Conservation (phyloP, 2,888 invertebrate species). For the Callyntrura sp. region DNA sequence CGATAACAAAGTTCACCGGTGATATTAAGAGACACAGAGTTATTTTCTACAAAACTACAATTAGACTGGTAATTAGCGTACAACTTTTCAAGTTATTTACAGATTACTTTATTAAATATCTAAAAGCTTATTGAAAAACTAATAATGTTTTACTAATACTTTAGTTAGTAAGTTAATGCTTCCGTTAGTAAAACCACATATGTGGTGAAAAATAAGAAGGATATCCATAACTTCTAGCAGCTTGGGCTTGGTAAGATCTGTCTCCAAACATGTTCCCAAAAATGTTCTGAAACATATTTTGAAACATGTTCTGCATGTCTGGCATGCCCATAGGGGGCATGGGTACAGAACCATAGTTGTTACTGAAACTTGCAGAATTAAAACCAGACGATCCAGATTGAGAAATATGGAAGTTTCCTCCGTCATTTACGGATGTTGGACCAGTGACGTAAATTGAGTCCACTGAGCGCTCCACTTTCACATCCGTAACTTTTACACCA, state of each 20-base stretch:
- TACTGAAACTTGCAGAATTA: neutral
- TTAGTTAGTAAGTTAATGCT: too few species aligned
- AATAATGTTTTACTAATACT: too few species aligned
- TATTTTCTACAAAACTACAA: too few species aligned
- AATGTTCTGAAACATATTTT: constrained; percentile 53
- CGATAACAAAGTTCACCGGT: too few species aligned
- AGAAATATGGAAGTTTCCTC: constrained; percentile 10
- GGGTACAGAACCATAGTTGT: neutral
- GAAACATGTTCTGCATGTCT: constrained; percentile 44
- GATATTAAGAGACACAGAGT: too few species aligned
- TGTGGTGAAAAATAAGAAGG: neutral
- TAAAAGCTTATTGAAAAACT: too few species aligned
- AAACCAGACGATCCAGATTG: constrained; percentile 30
- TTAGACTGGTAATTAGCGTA: too few species aligned
- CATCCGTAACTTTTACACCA: constrained; percentile 49
- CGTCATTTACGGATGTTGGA: constrained; percentile 24
- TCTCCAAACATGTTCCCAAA: constrained; percentile 44
- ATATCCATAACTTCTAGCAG: neutral
- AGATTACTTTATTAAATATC: too few species aligned
- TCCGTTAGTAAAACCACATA: constrained; percentile 57
- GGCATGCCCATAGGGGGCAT: constrained; percentile 35
- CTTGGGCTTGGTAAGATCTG: too few species aligned
- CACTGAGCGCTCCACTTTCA: constrained; percentile 62
- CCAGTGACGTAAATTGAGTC: constrained; percentile 66
- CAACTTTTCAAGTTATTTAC: too few species aligned